Base-by-base conservation (phyloP, 2,888 invertebrate species). In the Minunthozetes semirufus region DNA sequence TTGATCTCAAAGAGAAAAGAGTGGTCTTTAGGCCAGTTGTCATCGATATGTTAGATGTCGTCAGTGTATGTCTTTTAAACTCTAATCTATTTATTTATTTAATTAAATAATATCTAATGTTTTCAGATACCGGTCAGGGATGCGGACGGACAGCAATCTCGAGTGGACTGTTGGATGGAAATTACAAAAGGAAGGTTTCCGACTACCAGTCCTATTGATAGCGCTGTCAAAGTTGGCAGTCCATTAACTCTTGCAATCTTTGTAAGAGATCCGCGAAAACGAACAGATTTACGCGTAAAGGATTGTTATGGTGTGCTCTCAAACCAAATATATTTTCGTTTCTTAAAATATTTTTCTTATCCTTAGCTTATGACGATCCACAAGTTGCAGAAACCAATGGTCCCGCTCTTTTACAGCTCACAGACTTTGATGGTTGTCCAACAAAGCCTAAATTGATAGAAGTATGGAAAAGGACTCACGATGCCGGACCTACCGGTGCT, bases 201-300 rank as follows among this genome's bases (percentile, higher is more conserved):
- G 1, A 77, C 77, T 59, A 86, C 86, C 70, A 83, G 86, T 78
- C 87, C 88, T 6, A 84, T 89, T 33, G 85, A 86, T 78, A 85
- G 86, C 74, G 86, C 87, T 11, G 87, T 90, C 53, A 88, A 87
- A 82, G 88, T 89, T 76, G 90, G 90, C 9, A 89, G 89, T 80
- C 87, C 88, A 76, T 84, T 90, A 29, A 88, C 89, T 0, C 87
- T 90, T 70, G 83, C 89, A 29, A 88, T 90, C 0, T 89, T 89
- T 81, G 84, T 90, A 72, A 88, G 88, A 80, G 89, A 80, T 59
- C 77, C 77, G 11, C 77, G 89, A 80, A 82, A 84, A 0, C 86
- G 87, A 72, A 89, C 88, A 80, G 89, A 89, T 80, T 83, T 90
- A 8, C 87, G 86, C 80, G 88, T 90, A 46, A 86, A 88, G 75